Evolutionary conservation across 2,113 vertebrate species (phyloP).

Genomic region (Falcunculus frontatus): DNA sequence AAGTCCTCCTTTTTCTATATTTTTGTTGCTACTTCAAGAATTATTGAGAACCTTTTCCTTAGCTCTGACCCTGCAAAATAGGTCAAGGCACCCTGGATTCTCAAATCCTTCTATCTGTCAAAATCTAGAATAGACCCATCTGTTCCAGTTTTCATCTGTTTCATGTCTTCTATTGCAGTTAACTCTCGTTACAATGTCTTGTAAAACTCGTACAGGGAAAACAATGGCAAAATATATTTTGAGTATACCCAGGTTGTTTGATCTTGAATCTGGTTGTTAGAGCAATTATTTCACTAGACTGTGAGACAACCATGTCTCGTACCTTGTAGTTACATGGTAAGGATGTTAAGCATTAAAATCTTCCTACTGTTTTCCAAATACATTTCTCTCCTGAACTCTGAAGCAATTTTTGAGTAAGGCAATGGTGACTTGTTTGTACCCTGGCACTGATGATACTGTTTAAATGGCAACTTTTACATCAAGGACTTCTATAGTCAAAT

Average conservation of each 20-base stretch:
- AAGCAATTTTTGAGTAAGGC: not conserved
- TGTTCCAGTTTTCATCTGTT: not conserved
- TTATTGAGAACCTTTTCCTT: not conserved
- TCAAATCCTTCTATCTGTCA: not conserved
- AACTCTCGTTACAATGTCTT: not conserved
- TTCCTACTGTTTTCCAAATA: not conserved
- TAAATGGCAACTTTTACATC: not conserved
- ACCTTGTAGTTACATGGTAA: not conserved
- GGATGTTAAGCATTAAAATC: not conserved
- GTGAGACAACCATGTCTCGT: not conserved
- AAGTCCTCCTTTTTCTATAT: not conserved
- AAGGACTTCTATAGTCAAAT: not conserved
- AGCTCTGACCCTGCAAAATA: not conserved
- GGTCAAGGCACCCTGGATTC: not conserved
- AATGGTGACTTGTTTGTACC: not conserved
- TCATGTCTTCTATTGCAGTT: not conserved
- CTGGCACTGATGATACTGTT: not conserved
- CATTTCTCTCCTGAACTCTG: not conserved
- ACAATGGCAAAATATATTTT: not conserved
- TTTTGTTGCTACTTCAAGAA: constrained; percentile 17
- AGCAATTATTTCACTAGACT: not conserved
- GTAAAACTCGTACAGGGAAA: not conserved
- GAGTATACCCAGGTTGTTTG: not conserved
- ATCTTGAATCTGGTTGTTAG: not conserved
- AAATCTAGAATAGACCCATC: not conserved